Evolutionary conservation across 2,888 invertebrate genomes (phyloP).

Genomic region (Nomada ruficornis): DNA sequence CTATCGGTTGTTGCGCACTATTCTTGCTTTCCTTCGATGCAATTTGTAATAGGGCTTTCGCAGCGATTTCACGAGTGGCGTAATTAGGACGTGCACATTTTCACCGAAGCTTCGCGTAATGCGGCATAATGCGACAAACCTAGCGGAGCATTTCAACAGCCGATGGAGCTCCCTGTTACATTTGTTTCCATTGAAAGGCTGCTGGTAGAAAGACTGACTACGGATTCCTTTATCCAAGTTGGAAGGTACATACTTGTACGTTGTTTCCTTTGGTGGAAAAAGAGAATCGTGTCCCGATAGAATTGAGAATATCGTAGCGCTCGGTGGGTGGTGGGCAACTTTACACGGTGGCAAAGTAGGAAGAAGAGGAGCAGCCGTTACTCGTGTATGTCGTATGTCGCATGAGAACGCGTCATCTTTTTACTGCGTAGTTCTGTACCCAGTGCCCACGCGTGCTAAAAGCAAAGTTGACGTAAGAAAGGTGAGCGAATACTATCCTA

Average conservation of each 20-base stretch:
- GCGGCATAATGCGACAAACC: background rate
- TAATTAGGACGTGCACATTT: conserved; percentile 4
- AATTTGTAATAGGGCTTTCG: conserved; percentile 11
- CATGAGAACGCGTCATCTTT: background rate
- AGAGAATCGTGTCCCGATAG: background rate
- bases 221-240: no score
- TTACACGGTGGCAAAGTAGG: conserved; percentile 52
- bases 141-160: conserved; percentile 8
- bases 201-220: no score
- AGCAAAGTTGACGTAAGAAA: conserved; percentile 47
- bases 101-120: conserved; percentile 2
- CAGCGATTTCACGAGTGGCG: conserved; percentile 5
- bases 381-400: background rate
- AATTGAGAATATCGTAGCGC: background rate
- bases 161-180: background rate
- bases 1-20: no score
- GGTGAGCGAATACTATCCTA: conserved; percentile 1
- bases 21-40: background rate
- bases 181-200: no score
- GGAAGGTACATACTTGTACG: no score
- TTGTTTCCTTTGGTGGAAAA: background rate
- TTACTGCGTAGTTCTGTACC: conserved; percentile 2
- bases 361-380: background rate
- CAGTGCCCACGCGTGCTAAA: conserved; percentile 41
- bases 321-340: conserved; percentile 61